Percentiles rank a stretch among this genome's conserved stretches.
Conservation (phyloP, 2,888 invertebrate genomes). For the Malachius bipustulatus region DNA sequence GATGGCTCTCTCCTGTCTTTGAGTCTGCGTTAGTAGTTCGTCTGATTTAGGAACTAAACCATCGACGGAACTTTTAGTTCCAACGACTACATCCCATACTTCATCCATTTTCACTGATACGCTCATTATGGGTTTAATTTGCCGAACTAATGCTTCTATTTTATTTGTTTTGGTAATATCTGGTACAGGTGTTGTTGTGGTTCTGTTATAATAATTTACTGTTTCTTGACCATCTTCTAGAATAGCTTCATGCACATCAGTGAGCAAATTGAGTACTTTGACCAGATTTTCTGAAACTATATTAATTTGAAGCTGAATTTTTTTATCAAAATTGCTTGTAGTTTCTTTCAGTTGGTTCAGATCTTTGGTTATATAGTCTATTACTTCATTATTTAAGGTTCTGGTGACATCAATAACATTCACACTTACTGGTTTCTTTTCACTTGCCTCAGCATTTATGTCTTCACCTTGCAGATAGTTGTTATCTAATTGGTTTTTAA, state of each 20-base stretch:
- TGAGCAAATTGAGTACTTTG: slow-evolving; percentile 64
- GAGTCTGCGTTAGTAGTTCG: slow-evolving; percentile 72
- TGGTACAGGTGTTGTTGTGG: slow-evolving; percentile 47
- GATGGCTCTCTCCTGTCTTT: slow-evolving; percentile 75
- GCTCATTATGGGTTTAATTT: slow-evolving; percentile 73
- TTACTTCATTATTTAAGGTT: slow-evolving; percentile 68
- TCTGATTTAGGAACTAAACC: slow-evolving; percentile 78
- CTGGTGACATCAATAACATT: slow-evolving; percentile 74
- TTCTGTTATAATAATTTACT: slow-evolving; percentile 34
- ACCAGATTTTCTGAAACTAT: slow-evolving; percentile 72
- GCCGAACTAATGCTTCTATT: slow-evolving; percentile 67
- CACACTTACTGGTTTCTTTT: slow-evolving; percentile 74
- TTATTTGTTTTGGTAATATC: slow-evolving; percentile 49
- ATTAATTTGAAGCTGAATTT: slow-evolving; percentile 74
- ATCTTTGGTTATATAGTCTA: slow-evolving; percentile 71
- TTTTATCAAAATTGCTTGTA: slow-evolving; percentile 67
- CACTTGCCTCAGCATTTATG: slow-evolving; percentile 76
- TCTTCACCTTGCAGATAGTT: slow-evolving; percentile 69
- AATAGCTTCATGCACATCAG: slow-evolving; percentile 72
- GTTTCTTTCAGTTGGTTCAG: slow-evolving; percentile 66
- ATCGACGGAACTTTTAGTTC: slow-evolving; percentile 78
- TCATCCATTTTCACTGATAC: slow-evolving; percentile 86
- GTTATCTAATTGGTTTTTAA: slow-evolving; percentile 74
- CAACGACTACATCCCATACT: slow-evolving; percentile 82
- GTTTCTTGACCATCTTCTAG: slow-evolving; percentile 53